phyloP scores from a whole-genome alignment of 2,888 invertebrate genomes.

The Napeogenes inachia region DNA sequence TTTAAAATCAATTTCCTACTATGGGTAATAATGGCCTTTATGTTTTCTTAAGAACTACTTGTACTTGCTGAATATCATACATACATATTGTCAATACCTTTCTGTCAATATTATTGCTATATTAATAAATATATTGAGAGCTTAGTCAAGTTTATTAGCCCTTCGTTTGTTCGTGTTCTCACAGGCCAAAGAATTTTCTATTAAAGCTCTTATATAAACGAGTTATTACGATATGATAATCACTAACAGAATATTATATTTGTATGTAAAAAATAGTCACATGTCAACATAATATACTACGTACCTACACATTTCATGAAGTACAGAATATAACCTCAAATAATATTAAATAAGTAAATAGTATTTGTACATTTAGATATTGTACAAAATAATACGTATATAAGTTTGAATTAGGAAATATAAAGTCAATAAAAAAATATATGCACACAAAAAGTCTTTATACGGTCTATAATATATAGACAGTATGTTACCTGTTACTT shows the following conservation, averaged over 20 bases:
- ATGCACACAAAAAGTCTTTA: neutral
- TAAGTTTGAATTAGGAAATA: conserved; percentile 14
- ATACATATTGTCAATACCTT: neutral
- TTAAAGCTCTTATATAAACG: neutral
- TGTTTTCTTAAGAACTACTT: neutral
- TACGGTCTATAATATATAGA: neutral
- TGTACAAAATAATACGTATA: conserved; percentile 33
- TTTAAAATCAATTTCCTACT: too few relatives aligned
- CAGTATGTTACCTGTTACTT: neutral
- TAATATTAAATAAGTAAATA: conserved; percentile 24
- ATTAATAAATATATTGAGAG: neutral
- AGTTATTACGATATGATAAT: neutral
- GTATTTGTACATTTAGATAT: conserved; percentile 31
- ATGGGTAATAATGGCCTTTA: too few relatives aligned
- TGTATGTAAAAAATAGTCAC: conserved; percentile 12
- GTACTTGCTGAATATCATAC: neutral
- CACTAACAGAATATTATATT: neutral
- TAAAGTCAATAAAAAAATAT: neutral
- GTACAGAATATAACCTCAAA: conserved; percentile 36
- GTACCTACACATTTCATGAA: conserved; percentile 28
- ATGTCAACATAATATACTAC: conserved; percentile 16
- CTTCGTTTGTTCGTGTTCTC: conserved; percentile 24
- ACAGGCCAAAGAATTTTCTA: conserved; percentile 24
- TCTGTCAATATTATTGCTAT: too few relatives aligned
- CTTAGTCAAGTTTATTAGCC: conserved; percentile 1